Percentiles rank a stretch among this genome's conserved stretches.
These are phyloP conservation scores for Vidua chalybeata DNA, from an alignment of 2,113 vertebrate genomes.

Conservation along the genomic window DNA sequence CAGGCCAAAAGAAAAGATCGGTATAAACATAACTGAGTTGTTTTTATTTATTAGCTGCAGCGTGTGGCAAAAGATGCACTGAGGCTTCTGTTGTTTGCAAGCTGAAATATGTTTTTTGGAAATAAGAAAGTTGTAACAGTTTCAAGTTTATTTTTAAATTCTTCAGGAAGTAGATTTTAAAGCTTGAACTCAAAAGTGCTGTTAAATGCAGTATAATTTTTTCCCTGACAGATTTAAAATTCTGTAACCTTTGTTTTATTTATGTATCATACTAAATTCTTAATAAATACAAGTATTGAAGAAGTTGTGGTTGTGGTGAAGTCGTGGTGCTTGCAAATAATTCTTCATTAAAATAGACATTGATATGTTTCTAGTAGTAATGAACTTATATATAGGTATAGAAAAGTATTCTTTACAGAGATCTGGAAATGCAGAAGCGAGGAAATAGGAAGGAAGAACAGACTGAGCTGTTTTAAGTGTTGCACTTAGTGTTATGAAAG, in stretches of 20 bases:
- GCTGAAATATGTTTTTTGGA: background rate
- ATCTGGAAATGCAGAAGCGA: background rate
- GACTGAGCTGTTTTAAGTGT: background rate
- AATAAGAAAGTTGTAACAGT: background rate
- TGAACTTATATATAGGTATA: accelerated
- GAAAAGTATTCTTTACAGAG: background rate
- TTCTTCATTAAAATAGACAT: background rate
- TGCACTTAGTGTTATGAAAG: accelerated
- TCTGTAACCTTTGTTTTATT: background rate
- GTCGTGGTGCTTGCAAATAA: background rate
- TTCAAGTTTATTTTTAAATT: background rate
- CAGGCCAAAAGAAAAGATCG: background rate
- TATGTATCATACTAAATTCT: background rate
- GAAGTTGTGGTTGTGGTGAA: background rate
- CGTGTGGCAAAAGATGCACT: background rate
- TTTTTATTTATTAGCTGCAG: background rate
- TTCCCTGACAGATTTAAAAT: background rate
- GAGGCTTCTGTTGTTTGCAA: background rate
- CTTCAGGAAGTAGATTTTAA: background rate
- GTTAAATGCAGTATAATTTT: background rate
- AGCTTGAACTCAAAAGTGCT: background rate
- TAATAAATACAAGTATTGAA: background rate
- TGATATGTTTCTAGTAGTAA: background rate
- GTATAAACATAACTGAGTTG: background rate
- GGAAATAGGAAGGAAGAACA: background rate